Percentiles rank a stretch among this genome's conserved stretches.
phyloP scores from a whole-genome alignment of 2,888 invertebrate genomes.

The Bombylius discolor region DNA sequence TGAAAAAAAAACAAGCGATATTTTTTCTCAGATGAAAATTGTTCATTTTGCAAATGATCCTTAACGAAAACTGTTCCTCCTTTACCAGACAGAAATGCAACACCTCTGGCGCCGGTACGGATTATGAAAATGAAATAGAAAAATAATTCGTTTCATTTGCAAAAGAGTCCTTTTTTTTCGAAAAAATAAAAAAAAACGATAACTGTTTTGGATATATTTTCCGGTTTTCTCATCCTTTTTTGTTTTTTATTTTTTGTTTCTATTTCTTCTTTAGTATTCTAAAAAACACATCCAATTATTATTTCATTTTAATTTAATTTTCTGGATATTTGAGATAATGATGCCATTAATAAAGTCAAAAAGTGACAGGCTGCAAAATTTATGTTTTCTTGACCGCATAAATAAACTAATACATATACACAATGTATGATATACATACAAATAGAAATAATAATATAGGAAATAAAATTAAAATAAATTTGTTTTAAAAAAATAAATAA shows the following conservation, averaged over 20 bases:
- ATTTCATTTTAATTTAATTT: slow-evolving; percentile 12
- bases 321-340: slow-evolving; percentile 13
- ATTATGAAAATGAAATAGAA: neutral
- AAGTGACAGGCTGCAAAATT: slow-evolving; percentile 6
- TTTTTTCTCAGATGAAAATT: neutral
- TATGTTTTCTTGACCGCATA: neutral
- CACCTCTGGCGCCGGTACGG: slow-evolving; percentile 12
- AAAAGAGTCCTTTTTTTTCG: neutral
- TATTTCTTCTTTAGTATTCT: too few species aligned
- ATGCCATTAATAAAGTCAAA: slow-evolving; percentile 7
- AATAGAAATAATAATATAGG: too few species aligned
- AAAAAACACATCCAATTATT: neutral
- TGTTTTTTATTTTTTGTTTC: too few species aligned
- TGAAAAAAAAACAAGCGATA: neutral
- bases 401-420: too few species aligned
- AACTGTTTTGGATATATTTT: too few species aligned
- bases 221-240: too few species aligned
- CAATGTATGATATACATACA: too few species aligned
- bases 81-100: slow-evolving; percentile 12
- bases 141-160: neutral
- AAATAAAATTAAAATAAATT: too few species aligned
- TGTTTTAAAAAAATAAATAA: too few species aligned
- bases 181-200: too few species aligned
- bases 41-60: slow-evolving; percentile 13
- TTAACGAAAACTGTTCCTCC: slow-evolving; percentile 12